Evolutionary conservation across 2,888 invertebrate genomes (phyloP), one percentile per base, ranked within the genome.

Genomic region (Uloborus plumipes): DNA sequence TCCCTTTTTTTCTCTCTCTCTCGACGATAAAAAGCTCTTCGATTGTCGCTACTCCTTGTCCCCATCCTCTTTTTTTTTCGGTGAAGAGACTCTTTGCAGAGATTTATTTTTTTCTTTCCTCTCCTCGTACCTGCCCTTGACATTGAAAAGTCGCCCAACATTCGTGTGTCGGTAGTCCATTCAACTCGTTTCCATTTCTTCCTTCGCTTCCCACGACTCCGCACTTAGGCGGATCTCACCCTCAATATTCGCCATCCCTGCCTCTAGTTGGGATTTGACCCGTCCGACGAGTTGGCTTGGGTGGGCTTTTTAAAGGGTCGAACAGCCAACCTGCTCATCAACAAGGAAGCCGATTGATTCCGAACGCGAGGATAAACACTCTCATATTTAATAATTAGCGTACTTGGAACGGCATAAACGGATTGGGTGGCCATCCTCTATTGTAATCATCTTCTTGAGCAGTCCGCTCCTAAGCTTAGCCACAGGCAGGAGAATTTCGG

Each of bases 61-160:
- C 31, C 62, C 62, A 39, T 62, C 39, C 16, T 62, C 39, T 39
- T 39, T 39, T 39, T 39, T 39, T 39, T 39, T 39, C 9, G 9
- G 39, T 39, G 11, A 39, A 39, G 39, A 6, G 39, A 39, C 39
- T 39, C 39, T 39, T 39, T 39, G 39, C n/a, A 31, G 31, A 31
- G 26, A 9, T 62, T 62, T 20, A 1, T 62, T 22, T 22, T 59
- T 15, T 13, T 22, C 26, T 62, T 31, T 77, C 22, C 64, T 70
- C 31, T 77, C 70, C 62, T 64, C 55, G 65, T 62, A 61, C 66
- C 67, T 76, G 64, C 67, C 79, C 79, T 79, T 79, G 79, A 73
- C 79, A 79, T 79, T 79, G 79, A 79, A 78, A 39, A 39, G 39
- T 39, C 78, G 64, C 47, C 39, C 51, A 50, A 61, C 69, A 70